Evolutionary conservation across 2,113 vertebrate genomes (phyloP), one percentile per base, ranked within the genome.

Genomic region (Myotis brandtii): DNA sequence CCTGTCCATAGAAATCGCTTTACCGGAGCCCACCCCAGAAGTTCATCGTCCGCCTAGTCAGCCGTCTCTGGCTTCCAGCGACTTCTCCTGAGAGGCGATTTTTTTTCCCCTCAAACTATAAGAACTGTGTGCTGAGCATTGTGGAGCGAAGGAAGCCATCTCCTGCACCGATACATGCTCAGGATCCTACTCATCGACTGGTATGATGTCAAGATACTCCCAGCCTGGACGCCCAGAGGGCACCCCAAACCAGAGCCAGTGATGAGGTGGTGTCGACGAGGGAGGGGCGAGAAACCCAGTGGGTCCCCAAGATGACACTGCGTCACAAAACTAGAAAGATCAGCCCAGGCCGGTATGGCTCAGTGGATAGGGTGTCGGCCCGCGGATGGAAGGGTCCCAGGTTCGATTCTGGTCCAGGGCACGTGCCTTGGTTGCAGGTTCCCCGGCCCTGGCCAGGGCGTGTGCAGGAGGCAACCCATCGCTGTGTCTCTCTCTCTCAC

Each of bases 101-200:
- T 62, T 62, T 9, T 21, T 48, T 86, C 30, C 30, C 69, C 81
- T 84, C 66, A 50, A 75, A 64, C 88, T 93, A 76, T 79, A 91
- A 96, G 83, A 95, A 93, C 37, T 86, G 62, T 56, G 50, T 87
- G 81, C 87, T 59, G 56, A 43, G 52, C 66, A 81, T 43, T 85
- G 92, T 85, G 59, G 64, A 54, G 72, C 59, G 76, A 54, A 79
- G 94, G 92, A 54, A 90, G 67, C 50, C 77, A 77, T 96, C 88
- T 91, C 79, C 66, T 43, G 46, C 81, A 80, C 86, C 92, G 12
- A 86, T 1, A 90, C 87, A 87, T 80, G 89, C 95, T 86, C 66
- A 56, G 70, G 88, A 92, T 80, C 89, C 94, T 76, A 81, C 25
- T 92, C 84, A 73, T 54, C 77, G 76, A 40, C 46, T 32, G 62